Evolutionary conservation across 2,888 invertebrate species (phyloP), one percentile per base, ranked within the genome.

Genomic region (Cantharis rufa): DNA sequence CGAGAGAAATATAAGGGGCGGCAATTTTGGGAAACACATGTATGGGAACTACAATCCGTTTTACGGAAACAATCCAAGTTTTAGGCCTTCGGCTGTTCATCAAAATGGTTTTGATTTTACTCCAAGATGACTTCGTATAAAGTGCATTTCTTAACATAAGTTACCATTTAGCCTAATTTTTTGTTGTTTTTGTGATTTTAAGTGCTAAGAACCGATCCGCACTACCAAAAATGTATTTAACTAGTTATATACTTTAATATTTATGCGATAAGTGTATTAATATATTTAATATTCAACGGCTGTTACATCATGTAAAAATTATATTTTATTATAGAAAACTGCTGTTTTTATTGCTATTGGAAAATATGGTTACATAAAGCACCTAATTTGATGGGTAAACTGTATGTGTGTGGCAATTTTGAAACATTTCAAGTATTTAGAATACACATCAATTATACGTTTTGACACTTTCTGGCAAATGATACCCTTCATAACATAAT

Each of bases 11-110:
- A 84, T 86, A 82, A 81, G 88, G 68, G 78, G 81, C 1, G 80
- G 85, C 13, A 86, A 85, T 82, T 87, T 87, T 75, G 84, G 85
- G 0, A 78, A 87, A 18, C 82, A 85, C 0, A 83, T 88, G 82
- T 88, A 88, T 72, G 86, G 86, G 11, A 86, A 85, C 70, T 88
- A 88, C 75, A 81, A 85, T 15, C 83, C 85, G 0, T 87, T 87
- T 75, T 87, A 88, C 79, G 82, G 84, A 0, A 85, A 84, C 62
- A 74, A 84, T 81, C 73, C 85, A 81, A 74, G 84, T 80, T 85
- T 86, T 69, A 79, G 86, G 48, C 32, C 80, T 71, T 83, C 84
- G 32, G 78, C 82, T 16, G 77, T 80, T 16, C 82, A 83, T 77
- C 82, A 86, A 68, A 86, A 85, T 70, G 82, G 83, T 2, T 88